phyloP scores from a whole-genome alignment of 2,797 vertebrate genomes.

The Knipowitschia caucasica region DNA sequence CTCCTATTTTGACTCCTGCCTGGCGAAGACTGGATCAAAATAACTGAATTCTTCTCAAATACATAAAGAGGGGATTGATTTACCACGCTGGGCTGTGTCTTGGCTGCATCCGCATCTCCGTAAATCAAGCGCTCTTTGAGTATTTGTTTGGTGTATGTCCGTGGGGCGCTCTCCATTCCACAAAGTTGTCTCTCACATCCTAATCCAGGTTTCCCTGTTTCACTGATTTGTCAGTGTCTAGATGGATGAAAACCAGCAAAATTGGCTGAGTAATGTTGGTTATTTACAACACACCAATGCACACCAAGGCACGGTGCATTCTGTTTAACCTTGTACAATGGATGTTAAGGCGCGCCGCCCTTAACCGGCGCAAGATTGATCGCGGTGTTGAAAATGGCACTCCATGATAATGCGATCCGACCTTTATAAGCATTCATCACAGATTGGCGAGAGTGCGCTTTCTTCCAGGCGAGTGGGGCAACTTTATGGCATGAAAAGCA shows the following conservation, averaged over 20 bases:
- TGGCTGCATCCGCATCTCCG: conserved; percentile 23
- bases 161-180: conserved; percentile 53
- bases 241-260: conserved; percentile 32
- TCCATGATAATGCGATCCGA: conserved; percentile 9
- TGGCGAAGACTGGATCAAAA: conserved; percentile 69
- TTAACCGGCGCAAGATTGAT: conserved; percentile 21
- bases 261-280: conserved; percentile 27
- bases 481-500: conserved; percentile 66
- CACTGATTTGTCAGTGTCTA: conserved; percentile 29
- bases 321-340: conserved; percentile 6
- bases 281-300: conserved; percentile 36
- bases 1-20: conserved; percentile 69
- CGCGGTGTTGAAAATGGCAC: conserved; percentile 41
- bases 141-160: conserved; percentile 68
- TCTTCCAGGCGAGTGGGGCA: conserved; percentile 42
- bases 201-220: conserved; percentile 30
- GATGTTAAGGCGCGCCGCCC: conserved; percentile 24
- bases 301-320: conserved; percentile 7
- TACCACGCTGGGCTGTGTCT: conserved; percentile 42
- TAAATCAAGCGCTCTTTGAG: conserved; percentile 66
- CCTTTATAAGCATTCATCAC: conserved; percentile 24
- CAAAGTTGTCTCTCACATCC: conserved; percentile 55
- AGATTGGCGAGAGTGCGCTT: conserved; percentile 35
- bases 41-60: conserved; percentile 63
- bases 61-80: conserved; percentile 66